Conservation (phyloP, 2,797 vertebrate species). For the Trichosurus vulpecula region DNA sequence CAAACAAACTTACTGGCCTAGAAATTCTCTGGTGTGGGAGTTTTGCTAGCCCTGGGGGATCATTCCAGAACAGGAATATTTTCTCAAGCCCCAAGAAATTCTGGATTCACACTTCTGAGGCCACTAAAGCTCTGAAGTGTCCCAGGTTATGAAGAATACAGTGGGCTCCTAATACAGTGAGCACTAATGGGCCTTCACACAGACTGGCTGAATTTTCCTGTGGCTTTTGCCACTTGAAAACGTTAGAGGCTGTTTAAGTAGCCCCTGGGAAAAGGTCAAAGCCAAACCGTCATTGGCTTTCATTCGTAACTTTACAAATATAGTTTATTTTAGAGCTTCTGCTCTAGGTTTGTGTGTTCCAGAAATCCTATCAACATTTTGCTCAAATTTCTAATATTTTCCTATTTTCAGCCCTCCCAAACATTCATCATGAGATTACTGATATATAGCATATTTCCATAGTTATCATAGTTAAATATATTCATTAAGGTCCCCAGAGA, state of each 20-base stretch:
- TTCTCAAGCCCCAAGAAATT: background rate
- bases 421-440: background rate
- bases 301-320: background rate
- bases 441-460: background rate
- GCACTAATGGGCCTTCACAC: background rate
- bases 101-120: background rate
- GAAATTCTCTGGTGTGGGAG: background rate
- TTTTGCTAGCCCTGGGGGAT: background rate
- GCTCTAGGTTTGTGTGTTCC: background rate
- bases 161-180: background rate
- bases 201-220: background rate
- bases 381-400: constrained; percentile 26
- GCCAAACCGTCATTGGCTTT: background rate
- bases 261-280: background rate
- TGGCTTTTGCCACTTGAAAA: constrained; percentile 16
- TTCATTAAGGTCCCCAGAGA: background rate
- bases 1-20: background rate
- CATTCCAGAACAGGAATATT: background rate
- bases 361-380: constrained; percentile 15
- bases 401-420: background rate
- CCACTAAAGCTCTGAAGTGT: background rate
- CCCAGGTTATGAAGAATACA: background rate
- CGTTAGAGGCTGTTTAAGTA: background rate
- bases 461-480: background rate
- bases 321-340: constrained; percentile 12